Conservation (phyloP, 2,113 vertebrate species). For the Falcunculus frontatus region DNA sequence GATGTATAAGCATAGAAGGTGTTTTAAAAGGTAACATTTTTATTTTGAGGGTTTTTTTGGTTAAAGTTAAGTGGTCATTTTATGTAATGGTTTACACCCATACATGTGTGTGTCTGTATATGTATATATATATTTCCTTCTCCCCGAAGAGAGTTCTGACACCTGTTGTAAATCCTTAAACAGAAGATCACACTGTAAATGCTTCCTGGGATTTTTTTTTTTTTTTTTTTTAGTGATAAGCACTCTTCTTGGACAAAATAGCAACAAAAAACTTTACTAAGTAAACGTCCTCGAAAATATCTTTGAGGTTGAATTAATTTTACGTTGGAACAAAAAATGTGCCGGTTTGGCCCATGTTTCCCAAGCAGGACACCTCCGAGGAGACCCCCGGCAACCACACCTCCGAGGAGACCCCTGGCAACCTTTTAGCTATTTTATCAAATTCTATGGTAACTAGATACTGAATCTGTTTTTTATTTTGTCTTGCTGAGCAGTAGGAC, state of each 20-base stretch:
- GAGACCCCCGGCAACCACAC: background rate
- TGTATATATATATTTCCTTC: background rate
- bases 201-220: background rate
- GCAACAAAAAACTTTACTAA: background rate
- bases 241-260: background rate
- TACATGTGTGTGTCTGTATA: fast-evolving
- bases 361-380: background rate
- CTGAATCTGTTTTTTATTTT: background rate
- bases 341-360: background rate
- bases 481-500: background rate
- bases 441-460: no score
- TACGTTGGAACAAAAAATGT: fast-evolving
- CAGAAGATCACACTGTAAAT: background rate
- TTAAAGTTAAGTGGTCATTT: background rate
- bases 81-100: background rate
- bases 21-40: background rate
- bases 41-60: background rate
- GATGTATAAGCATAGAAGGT: background rate
- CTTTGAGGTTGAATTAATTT: background rate
- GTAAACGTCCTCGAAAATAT: background rate
- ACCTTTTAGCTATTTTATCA: background rate
- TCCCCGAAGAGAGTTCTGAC: background rate
- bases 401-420: background rate
- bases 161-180: conserved; percentile 7
- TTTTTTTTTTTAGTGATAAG: background rate